These are phyloP conservation scores for Azemiops feae DNA, from an alignment of 2,113 vertebrate genomes.

Conservation along the genomic window DNA sequence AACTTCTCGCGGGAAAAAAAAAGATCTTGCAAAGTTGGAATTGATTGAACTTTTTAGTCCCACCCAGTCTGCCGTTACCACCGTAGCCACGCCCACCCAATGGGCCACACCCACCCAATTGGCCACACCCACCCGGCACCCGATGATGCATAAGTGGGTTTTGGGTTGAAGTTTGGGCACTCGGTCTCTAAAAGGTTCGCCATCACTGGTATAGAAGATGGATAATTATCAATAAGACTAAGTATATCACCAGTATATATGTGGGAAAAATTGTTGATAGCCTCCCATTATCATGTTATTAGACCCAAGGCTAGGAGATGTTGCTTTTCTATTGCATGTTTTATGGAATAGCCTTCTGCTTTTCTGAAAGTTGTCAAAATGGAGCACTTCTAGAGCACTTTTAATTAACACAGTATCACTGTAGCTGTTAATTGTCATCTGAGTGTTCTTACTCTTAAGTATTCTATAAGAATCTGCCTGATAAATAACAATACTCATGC, in stretches of 20 bases:
- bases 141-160: no score
- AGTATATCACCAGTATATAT: background rate
- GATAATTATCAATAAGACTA: background rate
- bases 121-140: no score
- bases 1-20: no score
- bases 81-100: no score
- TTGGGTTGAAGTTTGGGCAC: no score
- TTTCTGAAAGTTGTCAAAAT: background rate
- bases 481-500: background rate
- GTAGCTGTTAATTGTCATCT: background rate
- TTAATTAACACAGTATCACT: background rate
- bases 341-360: background rate
- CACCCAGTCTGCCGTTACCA: no score
- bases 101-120: no score
- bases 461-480: background rate
- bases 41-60: no score
- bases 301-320: background rate
- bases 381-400: background rate
- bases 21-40: no score
- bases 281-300: background rate
- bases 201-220: background rate
- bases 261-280: background rate
- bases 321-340: background rate
- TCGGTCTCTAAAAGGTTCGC: no score
- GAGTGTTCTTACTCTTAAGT: background rate